phyloP scores from a whole-genome alignment of 2,888 invertebrate species.

The Teinopalpus imperialis region DNA sequence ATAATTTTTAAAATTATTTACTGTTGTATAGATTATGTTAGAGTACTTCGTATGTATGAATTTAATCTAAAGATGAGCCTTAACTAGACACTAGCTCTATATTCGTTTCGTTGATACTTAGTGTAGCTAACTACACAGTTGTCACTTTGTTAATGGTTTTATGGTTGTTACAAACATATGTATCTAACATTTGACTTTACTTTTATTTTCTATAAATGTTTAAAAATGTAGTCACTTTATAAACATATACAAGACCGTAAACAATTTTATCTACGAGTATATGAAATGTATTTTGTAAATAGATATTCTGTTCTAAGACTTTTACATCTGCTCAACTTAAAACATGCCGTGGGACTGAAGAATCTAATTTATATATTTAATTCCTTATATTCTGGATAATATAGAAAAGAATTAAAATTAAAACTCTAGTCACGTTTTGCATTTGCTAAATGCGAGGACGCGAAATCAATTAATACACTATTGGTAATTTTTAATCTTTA shows the following conservation, averaged over 20 bases:
- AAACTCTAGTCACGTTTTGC: slow-evolving; percentile 51
- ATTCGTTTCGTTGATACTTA: slow-evolving; percentile 65
- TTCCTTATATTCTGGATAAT: slow-evolving; percentile 39
- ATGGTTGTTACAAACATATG: slow-evolving; percentile 42
- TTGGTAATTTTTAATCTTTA: slow-evolving; percentile 25
- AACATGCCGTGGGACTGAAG: slow-evolving; percentile 69
- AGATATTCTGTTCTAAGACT: slow-evolving; percentile 75
- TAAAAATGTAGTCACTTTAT: slow-evolving; percentile 64
- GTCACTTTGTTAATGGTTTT: slow-evolving; percentile 47
- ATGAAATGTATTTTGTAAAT: slow-evolving; percentile 72
- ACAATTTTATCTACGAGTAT: slow-evolving; percentile 66
- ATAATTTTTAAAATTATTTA: slow-evolving; percentile 69
- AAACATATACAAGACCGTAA: slow-evolving; percentile 60
- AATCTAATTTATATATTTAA: slow-evolving; percentile 38
- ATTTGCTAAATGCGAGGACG: slow-evolving; percentile 36
- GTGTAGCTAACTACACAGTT: slow-evolving; percentile 51
- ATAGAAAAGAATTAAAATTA: slow-evolving; percentile 34
- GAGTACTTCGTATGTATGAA: slow-evolving; percentile 52
- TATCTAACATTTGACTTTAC: slow-evolving; percentile 33
- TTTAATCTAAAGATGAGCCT: slow-evolving; percentile 60
- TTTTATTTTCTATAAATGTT: slow-evolving; percentile 46
- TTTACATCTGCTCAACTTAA: slow-evolving; percentile 78
- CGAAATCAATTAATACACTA: slow-evolving; percentile 34
- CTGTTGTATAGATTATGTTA: slow-evolving; percentile 72
- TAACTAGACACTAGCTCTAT: slow-evolving; percentile 63